Evolutionary conservation across 2,113 vertebrate species (phyloP).

Genomic region (Australoheros scitulus): DNA sequence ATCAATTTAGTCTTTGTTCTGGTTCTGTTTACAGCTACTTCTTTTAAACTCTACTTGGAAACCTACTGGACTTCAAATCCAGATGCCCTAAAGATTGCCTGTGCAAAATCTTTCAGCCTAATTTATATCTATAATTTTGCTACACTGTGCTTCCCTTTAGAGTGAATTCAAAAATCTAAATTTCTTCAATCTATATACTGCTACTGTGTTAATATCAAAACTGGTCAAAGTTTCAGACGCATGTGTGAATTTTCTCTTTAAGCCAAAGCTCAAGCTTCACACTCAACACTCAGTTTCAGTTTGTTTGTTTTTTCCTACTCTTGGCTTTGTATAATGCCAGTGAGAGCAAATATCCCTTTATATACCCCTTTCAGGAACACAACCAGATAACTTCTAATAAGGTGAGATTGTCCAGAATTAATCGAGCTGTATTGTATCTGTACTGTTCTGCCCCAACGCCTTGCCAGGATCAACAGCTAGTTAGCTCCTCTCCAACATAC

Average conservation of each 20-base stretch:
- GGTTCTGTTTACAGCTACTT: not conserved
- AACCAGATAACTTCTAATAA: not conserved
- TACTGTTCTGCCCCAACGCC: too few relatives aligned
- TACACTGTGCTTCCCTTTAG: not conserved
- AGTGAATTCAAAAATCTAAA: not conserved
- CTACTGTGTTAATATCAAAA: not conserved
- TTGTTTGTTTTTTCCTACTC: not conserved
- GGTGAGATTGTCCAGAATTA: too few relatives aligned
- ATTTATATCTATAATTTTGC: not conserved
- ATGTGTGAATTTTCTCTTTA: not conserved
- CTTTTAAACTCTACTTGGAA: not conserved
- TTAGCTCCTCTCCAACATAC: too few relatives aligned
- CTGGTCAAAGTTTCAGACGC: not conserved
- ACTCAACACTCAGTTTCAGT: not conserved
- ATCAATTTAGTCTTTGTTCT: conserved; percentile 1
- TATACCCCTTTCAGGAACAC: not conserved
- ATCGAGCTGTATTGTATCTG: too few relatives aligned
- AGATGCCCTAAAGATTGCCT: not conserved
- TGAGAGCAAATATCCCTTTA: not conserved
- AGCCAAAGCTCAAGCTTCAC: not conserved
- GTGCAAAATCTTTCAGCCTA: not conserved
- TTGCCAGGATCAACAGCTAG: too few relatives aligned
- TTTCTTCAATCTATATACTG: not conserved
- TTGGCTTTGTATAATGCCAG: not conserved
- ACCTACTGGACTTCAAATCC: not conserved